A percentile compares a stretch with the other conserved stretches of the same genome.
phyloP scores from a whole-genome alignment of 2,797 vertebrate genomes.

The Poecilia velifera region DNA sequence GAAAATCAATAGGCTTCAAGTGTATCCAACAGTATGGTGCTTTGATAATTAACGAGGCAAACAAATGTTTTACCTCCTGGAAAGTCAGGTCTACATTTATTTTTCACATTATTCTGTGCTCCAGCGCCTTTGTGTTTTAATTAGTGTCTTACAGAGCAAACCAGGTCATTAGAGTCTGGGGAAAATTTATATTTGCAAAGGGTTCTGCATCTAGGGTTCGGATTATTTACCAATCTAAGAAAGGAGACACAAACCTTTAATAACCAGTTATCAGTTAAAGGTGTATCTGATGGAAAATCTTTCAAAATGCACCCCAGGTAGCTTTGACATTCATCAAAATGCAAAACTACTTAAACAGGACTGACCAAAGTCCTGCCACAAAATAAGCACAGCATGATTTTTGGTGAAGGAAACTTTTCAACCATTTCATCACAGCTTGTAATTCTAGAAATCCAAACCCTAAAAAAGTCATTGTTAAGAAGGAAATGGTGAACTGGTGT shows the following conservation, averaged over 20 bases:
- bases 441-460: neutral
- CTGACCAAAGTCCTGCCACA: neutral
- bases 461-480: neutral
- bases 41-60: neutral
- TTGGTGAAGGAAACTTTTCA: neutral
- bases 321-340: neutral
- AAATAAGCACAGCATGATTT: neutral
- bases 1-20: slow-evolving; percentile 21
- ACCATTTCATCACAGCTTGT: neutral
- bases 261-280: neutral
- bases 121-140: neutral
- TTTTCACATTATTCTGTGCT: neutral
- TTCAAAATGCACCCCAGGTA: neutral
- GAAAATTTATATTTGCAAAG: neutral
- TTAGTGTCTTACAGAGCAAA: neutral
- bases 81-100: neutral
- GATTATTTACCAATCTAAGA: neutral
- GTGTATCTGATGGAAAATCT: neutral
- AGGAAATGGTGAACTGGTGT: neutral
- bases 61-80: neutral
- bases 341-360: neutral
- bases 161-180: neutral
- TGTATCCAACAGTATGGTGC: neutral
- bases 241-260: neutral
- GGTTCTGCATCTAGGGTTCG: neutral